Evolutionary conservation across 2,113 vertebrate genomes (phyloP).

Genomic region (Rhea pennata): DNA sequence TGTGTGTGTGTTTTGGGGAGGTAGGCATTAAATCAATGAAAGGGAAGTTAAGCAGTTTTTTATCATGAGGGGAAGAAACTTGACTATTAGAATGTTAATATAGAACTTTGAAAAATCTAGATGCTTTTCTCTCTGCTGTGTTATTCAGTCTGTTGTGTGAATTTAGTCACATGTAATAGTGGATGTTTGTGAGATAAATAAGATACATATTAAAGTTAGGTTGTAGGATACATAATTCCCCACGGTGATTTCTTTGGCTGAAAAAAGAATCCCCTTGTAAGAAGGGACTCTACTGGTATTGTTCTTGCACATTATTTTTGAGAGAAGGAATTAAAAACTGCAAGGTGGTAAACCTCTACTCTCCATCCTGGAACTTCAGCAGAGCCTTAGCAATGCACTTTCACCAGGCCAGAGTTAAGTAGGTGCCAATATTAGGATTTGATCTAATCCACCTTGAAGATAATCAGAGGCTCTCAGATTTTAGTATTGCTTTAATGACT

Average conservation of each 20-base stretch:
- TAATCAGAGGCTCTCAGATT: accelerated
- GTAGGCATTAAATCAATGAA: accelerated
- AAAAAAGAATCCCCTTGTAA: accelerated
- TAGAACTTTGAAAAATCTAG: accelerated
- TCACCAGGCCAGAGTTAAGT: accelerated
- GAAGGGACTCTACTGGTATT: accelerated
- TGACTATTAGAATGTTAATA: background rate
- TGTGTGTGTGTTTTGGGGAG: background rate
- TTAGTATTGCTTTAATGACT: background rate
- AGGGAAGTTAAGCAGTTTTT: background rate
- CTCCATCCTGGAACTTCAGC: background rate
- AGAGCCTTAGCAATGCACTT: background rate
- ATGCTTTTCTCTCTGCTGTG: background rate
- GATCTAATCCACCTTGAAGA: background rate
- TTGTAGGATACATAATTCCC: background rate
- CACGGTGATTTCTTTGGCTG: background rate
- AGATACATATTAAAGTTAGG: no score
- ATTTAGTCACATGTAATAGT: background rate
- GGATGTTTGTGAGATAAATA: no score
- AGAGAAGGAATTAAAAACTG: background rate
- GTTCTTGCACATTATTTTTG: background rate
- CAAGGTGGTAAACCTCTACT: no score
- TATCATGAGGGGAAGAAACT: background rate
- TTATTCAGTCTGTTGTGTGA: accelerated
- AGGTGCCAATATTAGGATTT: background rate